A percentile compares a stretch with the other conserved stretches of the same genome.
These are phyloP conservation scores for Paramisgurnus dabryanus DNA, from an alignment of 2,113 vertebrate species.

Conservation along the genomic window DNA sequence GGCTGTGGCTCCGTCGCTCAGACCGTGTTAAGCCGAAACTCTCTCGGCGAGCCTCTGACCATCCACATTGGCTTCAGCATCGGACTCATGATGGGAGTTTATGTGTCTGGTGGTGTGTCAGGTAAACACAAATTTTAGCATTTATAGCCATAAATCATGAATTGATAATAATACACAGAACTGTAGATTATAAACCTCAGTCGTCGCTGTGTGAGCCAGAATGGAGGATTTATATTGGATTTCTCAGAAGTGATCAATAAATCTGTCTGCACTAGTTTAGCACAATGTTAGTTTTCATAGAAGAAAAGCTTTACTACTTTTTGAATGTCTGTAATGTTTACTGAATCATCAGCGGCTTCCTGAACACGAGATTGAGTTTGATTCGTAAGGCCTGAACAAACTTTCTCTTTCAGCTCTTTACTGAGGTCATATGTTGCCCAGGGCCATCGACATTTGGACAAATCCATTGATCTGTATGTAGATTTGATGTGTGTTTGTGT, in stretches of 20 bases:
- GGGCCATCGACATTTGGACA: constrained; percentile 62
- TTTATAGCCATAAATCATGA: too few relatives aligned
- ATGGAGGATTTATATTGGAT: background rate
- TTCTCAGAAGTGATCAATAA: background rate
- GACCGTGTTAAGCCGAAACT: constrained; percentile 84
- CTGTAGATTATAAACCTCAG: background rate
- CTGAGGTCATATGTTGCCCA: constrained; percentile 66
- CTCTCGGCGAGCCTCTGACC: constrained; percentile 78
- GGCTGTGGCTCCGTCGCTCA: constrained; percentile 89
- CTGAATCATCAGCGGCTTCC: background rate
- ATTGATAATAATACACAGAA: too few relatives aligned
- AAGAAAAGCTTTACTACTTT: too few relatives aligned
- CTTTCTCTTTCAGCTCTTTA: constrained; percentile 11
- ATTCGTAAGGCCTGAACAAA: background rate
- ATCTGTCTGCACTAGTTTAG: background rate
- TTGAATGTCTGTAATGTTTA: background rate
- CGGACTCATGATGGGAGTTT: constrained; percentile 84
- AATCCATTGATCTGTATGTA: constrained; percentile 66
- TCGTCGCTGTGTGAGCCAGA: background rate
- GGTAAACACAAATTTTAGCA: constrained; percentile 72
- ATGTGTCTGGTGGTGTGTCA: constrained; percentile 86
- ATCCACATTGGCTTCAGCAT: constrained; percentile 84
- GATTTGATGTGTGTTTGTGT: background rate
- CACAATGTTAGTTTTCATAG: too few relatives aligned
- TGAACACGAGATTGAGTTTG: constrained; percentile 16